A percentile compares a stretch with the other conserved stretches of the same genome.
Evolutionary conservation across 1,140 invertebrate genomes (phyloP).

Genomic region (Gonioctena quinquepunctata): DNA sequence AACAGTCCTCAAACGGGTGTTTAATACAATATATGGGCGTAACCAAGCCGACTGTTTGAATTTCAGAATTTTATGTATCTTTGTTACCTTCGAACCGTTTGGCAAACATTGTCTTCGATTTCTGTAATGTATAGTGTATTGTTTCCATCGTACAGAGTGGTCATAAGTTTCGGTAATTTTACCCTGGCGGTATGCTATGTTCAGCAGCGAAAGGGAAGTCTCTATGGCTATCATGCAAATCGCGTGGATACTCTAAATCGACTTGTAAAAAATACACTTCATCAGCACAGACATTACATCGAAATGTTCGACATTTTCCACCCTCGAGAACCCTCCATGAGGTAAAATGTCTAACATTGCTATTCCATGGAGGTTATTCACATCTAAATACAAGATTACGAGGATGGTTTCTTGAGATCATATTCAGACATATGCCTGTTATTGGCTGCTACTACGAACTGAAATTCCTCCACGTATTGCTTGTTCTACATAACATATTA

Average conservation of each 20-base stretch:
- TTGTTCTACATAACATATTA: too few relatives aligned
- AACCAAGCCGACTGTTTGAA: slow-evolving; percentile 47
- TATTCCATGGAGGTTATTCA: too few relatives aligned
- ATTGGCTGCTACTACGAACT: too few relatives aligned
- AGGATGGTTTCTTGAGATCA: too few relatives aligned
- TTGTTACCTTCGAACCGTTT: not conserved
- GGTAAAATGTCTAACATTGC: too few relatives aligned
- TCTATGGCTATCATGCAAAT: slow-evolving; percentile 43
- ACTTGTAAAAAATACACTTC: slow-evolving; percentile 59
- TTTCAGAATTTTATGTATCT: slow-evolving; percentile 9
- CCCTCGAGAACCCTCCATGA: too few relatives aligned
- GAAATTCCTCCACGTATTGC: too few relatives aligned
- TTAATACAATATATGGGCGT: slow-evolving; percentile 49
- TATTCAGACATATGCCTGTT: too few relatives aligned
- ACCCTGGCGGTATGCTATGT: slow-evolving; percentile 29
- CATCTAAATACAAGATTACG: too few relatives aligned
- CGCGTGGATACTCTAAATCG: slow-evolving; percentile 9
- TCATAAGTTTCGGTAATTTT: slow-evolving; percentile 52
- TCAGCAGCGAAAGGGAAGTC: slow-evolving; percentile 56
- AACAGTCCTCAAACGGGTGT: not conserved
- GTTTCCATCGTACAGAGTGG: slow-evolving; percentile 42
- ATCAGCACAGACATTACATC: slow-evolving; percentile 38
- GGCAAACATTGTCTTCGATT: slow-evolving; percentile 6
- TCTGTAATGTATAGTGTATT: slow-evolving; percentile 17
- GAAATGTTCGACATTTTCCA: too few relatives aligned